Conservation (phyloP, 2,113 vertebrate species). For the Aptenodytes patagonicus region DNA sequence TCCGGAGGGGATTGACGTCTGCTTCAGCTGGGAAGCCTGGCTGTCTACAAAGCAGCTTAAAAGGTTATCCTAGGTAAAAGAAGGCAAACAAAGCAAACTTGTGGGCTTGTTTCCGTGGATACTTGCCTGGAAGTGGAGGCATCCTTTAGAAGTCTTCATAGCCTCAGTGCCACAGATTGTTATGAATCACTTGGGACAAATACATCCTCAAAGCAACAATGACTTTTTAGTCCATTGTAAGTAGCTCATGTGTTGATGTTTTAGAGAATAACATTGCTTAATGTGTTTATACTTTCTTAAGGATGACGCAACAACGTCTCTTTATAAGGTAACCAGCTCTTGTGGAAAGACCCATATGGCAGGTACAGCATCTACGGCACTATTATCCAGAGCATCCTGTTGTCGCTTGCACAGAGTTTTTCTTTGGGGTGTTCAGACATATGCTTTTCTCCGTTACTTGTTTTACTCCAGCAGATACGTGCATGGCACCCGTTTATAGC, state of each 20-base stretch:
- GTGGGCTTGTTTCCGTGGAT: slow-evolving; percentile 63
- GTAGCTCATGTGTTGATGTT: slow-evolving; percentile 65
- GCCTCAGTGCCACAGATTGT: slow-evolving; percentile 50
- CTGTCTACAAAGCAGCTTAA: slow-evolving; percentile 39
- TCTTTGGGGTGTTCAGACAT: not conserved
- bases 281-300: slow-evolving; percentile 57
- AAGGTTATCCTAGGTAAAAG: slow-evolving; percentile 68
- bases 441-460: not conserved
- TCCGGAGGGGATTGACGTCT: not conserved
- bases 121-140: slow-evolving; percentile 63
- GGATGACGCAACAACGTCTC: slow-evolving; percentile 3
- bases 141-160: slow-evolving; percentile 63
- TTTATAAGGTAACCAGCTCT: slow-evolving; percentile 43
- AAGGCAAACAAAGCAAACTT: slow-evolving; percentile 61
- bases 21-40: not conserved
- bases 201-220: slow-evolving; percentile 67
- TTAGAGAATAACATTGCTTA: slow-evolving; percentile 66
- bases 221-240: slow-evolving; percentile 66
- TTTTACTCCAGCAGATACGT: not conserved
- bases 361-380: not conserved
- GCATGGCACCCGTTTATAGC: not conserved
- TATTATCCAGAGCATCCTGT: not conserved
- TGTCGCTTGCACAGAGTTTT: not conserved
- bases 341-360: slow-evolving; percentile 29
- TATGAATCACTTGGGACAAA: slow-evolving; percentile 70